Base-by-base conservation (phyloP, 37 sponge, comb jelly and placozoan species). In the Chondrosia reniformis region DNA sequence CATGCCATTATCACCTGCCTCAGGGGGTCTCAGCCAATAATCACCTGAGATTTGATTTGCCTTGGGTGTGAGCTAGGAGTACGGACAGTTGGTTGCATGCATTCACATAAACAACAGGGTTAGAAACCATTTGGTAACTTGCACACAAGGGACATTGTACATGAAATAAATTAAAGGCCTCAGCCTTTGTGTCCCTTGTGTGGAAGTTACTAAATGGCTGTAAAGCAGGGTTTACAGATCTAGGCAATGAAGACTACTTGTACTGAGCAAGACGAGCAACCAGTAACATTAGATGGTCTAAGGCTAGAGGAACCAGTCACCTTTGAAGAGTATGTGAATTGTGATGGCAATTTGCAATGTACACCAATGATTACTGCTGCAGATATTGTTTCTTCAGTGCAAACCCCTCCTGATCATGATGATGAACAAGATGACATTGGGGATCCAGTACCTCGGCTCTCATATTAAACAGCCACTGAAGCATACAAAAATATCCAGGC, bases 151-250 rank as follows among this genome's bases (percentile, higher is more conserved):
- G n/a, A n/a, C n/a, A n/a, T n/a, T n/a, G n/a, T n/a, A n/a, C n/a
- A n/a, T n/a, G n/a, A n/a, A n/a, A n/a, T n/a, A n/a, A n/a, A n/a
- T n/a, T n/a, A n/a, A n/a, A n/a, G n/a, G n/a, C n/a, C n/a, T n/a
- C n/a, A n/a, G n/a, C n/a, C n/a, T n/a, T n/a, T n/a, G n/a, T n/a
- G n/a, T n/a, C n/a, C n/a, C n/a, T n/a, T n/a, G n/a, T n/a, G n/a
- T n/a, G n/a, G n/a, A n/a, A n/a, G n/a, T n/a, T n/a, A n/a, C n/a
- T n/a, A n/a, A n/a, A n/a, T n/a, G n/a, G n/a, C 43, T 4, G 62
- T 22, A 77, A 77, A 30, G 78, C 62, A n/a, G 78, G 62, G 5
- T 77, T 77, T 21, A 32, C 34, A 22, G 12, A n/a, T n/a, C n/a
- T n/a, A n/a, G n/a, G 12, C 19, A 10, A 10, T 63, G 32, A 32